Evolutionary conservation across 2,797 vertebrate genomes (phyloP), one percentile per base, ranked within the genome.

Genomic region (Austrolebias charrua): DNA sequence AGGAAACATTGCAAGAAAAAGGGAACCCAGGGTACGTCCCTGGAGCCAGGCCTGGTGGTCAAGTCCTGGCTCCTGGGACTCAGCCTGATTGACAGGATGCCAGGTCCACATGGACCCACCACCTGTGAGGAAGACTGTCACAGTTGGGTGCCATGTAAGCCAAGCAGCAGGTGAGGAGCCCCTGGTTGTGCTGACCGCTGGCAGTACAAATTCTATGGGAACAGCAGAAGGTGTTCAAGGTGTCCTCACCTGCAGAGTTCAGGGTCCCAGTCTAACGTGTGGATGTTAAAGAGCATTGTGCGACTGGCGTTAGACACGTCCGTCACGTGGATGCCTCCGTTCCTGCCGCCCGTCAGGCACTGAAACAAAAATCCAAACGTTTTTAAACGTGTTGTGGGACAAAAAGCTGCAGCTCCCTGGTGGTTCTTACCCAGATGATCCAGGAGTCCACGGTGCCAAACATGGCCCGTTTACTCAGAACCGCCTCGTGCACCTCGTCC

Each of bases 391-490:
- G 18, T 2, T 6, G 18, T 1, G 38, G 7, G 33, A 43, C 7
- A 6, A 5, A 53, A 33, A 6, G 8, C 40, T n/a, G 13, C 44
- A 10, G 33, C 4, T 9, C 29, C 6, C 16, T 6, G 49, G 16
- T 12, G 1, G 19, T 15, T 42, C 92, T 50, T 87, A 98, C 96
- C 96, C 96, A 98, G 89, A 98, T 98, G 73, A 98, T 94, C 96
- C 96, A 98, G 47, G 96, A 95, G 89, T 98, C 96, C 80, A 98
- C 81, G 0, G 96, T 98, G 3, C 96, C 96, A 78, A 98, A 98
- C 91, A 97, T 76, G 69, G 96, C 96, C 55, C 93, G 87, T 29
- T 78, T 78, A 19, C 91, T 91, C 69, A 60, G 67, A 52, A 96
- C 94, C 0, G 96, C 96, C 80, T 88, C 66, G 3, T 55, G 88